Percentiles rank a stretch among this genome's conserved stretches.
Conservation (phyloP, 2,797 vertebrate genomes). For the Chrysocyon brachyurus region DNA sequence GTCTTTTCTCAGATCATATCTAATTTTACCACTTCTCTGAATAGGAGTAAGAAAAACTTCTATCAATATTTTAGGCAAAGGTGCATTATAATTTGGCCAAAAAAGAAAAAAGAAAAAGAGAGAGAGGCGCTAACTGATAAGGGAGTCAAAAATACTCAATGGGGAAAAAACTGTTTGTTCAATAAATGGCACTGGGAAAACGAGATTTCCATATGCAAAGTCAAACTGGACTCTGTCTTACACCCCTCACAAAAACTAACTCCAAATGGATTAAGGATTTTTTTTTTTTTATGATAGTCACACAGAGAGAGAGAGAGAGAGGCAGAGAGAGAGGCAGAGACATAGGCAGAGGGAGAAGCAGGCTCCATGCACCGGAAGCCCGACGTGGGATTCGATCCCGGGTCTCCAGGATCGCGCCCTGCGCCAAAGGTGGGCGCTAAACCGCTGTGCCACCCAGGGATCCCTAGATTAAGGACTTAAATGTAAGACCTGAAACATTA, state of each 20-base stretch:
- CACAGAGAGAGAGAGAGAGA: too few species aligned
- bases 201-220: background rate
- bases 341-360: too few species aligned
- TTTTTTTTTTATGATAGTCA: too few species aligned
- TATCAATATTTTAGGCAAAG: background rate
- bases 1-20: background rate
- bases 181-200: background rate
- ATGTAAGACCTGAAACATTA: background rate
- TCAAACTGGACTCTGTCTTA: background rate
- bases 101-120: background rate
- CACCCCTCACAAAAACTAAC: background rate
- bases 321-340: too few species aligned
- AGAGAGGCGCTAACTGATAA: background rate
- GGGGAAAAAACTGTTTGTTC: background rate
- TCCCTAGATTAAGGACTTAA: background rate
- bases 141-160: background rate
- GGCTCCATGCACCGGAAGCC: too few species aligned
- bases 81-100: background rate
- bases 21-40: background rate
- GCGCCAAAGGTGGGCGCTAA: too few species aligned
- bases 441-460: too few species aligned
- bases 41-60: background rate
- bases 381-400: too few species aligned
- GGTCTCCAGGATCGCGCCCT: too few species aligned
- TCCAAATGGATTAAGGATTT: background rate